These are phyloP conservation scores for Podotricha telesiphe DNA, from an alignment of 2,888 invertebrate species.

Conservation along the genomic window DNA sequence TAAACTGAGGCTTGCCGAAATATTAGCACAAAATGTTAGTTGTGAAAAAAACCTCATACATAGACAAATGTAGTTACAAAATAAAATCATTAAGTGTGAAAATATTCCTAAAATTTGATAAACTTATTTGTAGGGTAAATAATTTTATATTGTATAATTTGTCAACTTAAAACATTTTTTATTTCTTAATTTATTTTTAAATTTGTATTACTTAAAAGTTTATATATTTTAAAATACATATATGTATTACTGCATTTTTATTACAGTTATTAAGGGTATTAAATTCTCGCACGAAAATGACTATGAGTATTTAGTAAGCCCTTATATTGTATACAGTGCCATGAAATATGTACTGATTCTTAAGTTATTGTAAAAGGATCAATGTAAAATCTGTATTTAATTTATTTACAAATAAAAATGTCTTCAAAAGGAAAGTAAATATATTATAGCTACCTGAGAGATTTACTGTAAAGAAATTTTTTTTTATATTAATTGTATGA, in stretches of 20 bases:
- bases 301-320: slow-evolving; percentile 4
- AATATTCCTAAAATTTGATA: slow-evolving; percentile 18
- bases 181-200: background rate
- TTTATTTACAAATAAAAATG: slow-evolving; percentile 7
- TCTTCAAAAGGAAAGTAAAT: slow-evolving; percentile 11
- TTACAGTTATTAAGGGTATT: background rate
- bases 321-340: slow-evolving; percentile 6
- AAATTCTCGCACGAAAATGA: background rate
- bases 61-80: slow-evolving; percentile 2
- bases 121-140: background rate
- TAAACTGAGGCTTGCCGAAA: slow-evolving; percentile 28
- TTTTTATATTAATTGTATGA: background rate
- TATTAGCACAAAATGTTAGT: slow-evolving; percentile 39
- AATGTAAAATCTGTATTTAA: background rate
- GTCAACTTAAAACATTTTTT: background rate
- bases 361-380: background rate
- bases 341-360: slow-evolving; percentile 6
- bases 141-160: background rate
- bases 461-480: background rate
- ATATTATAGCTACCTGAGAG: slow-evolving; percentile 5
- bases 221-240: background rate
- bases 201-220: slow-evolving; percentile 4
- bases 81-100: background rate
- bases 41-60: slow-evolving; percentile 38
- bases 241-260: background rate